Base-by-base conservation (phyloP, 2,888 invertebrate species). In the Magallana nippona region DNA sequence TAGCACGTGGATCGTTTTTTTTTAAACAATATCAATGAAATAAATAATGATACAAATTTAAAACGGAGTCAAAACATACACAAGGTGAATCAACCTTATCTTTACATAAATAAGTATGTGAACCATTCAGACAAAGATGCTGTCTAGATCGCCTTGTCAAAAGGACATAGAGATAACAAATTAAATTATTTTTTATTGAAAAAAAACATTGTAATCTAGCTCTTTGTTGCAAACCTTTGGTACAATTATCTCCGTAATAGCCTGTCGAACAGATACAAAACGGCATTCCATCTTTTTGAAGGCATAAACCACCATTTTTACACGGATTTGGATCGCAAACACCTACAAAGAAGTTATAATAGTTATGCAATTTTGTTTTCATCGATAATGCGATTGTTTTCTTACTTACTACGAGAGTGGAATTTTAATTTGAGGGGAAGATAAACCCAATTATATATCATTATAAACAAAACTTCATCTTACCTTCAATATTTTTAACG, bases 201-300 rank as follows among this genome's bases (percentile, higher is more conserved):
- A 56, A 8, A 3, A 19, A 56, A 0, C 22, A 19, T 79, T 15
- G 19, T 8, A 22, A 55, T 10, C 55, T 32, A 58, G 19, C 44
- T 81, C 58, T 55, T n/a, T 15, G n/a, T n/a, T 56, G 79, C 77
- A 63, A 79, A 86, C 86, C 83, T 57, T 32, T 81, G 19, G 82
- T 58, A 63, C 86, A 86, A 11, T 79, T 60, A 13, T 22, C 15
- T 58, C 86, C 86, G 1, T 60, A 79, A 32, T 57, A 86, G 3
- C 77, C 82, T 5, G 62, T n/a, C 13, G 80, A 82, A 63, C 86
- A 86, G 15, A 63, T 81, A 63, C 86, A 86, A 10, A 17, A 80
- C 11, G 13, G 32, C 55, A 32, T 32, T 55, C 15, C 32, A 57
- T 19, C 71, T 77, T 58, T 56, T 0, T 22, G 44, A 22, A 13